Conservation (phyloP, 2,113 vertebrate species). For the Otis tarda region DNA sequence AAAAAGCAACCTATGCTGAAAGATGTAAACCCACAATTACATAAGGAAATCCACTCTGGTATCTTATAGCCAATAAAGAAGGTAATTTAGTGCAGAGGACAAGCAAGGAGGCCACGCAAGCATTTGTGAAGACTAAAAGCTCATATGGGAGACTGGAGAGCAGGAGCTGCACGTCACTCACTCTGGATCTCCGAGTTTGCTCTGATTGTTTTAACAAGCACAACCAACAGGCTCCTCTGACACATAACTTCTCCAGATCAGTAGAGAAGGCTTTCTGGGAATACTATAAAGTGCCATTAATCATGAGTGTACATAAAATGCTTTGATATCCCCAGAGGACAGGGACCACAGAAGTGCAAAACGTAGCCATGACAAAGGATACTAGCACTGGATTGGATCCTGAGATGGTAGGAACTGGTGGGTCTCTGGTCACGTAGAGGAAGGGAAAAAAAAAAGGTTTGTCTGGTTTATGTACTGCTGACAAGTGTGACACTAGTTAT, state of each 20-base stretch:
- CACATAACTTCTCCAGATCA: background rate
- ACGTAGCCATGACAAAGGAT: background rate
- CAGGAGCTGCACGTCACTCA: accelerated
- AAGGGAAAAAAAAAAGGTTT: background rate
- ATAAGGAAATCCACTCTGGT: background rate
- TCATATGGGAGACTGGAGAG: background rate
- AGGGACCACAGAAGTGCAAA: background rate
- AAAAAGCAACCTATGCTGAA: background rate
- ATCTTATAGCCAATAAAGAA: background rate
- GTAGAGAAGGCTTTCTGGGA: background rate
- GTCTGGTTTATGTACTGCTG: constrained; percentile 31
- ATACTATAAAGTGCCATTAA: background rate
- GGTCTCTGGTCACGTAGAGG: background rate
- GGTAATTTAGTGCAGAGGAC: background rate
- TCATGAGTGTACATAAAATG: background rate
- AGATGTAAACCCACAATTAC: background rate
- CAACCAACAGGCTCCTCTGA: background rate
- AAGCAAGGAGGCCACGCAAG: background rate
- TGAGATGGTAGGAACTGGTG: background rate
- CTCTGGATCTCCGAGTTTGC: background rate
- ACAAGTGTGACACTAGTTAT: background rate
- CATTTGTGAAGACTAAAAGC: background rate
- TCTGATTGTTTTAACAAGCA: background rate
- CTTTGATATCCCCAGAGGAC: background rate
- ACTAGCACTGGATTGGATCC: background rate